Percentiles rank a stretch among this genome's conserved stretches.
These are phyloP conservation scores for Helicolenus hilgendorfi DNA, from an alignment of 2,797 vertebrate species.

Conservation along the genomic window DNA sequence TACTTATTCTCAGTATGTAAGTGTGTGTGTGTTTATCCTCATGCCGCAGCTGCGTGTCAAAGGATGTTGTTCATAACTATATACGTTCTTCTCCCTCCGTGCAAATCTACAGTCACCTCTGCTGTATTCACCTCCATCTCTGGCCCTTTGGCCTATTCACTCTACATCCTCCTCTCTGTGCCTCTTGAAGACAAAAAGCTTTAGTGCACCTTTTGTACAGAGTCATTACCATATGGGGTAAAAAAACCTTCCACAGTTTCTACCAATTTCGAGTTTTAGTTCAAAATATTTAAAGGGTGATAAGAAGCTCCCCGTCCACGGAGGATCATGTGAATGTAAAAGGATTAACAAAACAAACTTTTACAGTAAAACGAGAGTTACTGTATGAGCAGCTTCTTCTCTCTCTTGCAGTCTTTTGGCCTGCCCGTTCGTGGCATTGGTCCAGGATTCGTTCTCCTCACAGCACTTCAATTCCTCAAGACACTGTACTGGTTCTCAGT, in stretches of 20 bases:
- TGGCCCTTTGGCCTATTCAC: conserved; percentile 22
- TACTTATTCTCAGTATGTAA: not conserved
- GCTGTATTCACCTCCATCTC: not conserved
- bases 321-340: not conserved
- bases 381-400: conserved; percentile 39
- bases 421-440: conserved; percentile 70
- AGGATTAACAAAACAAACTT: not conserved
- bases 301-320: not conserved
- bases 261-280: not conserved
- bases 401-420: conserved; percentile 81
- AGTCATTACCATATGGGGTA: not conserved
- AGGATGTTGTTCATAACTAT: not conserved
- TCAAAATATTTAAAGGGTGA: not conserved
- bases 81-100: not conserved
- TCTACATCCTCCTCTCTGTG: conserved; percentile 22
- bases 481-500: conserved; percentile 66
- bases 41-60: not conserved
- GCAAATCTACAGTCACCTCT: conserved; percentile 24
- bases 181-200: conserved; percentile 36
- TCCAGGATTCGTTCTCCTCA: conserved; percentile 80
- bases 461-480: conserved; percentile 82
- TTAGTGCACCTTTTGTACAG: conserved; percentile 42
- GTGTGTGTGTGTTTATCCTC: not conserved
- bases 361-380: conserved; percentile 2
- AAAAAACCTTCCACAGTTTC: not conserved